Evolutionary conservation across 2,888 invertebrate species (phyloP).

Genomic region (Epistrophe grossulariae): DNA sequence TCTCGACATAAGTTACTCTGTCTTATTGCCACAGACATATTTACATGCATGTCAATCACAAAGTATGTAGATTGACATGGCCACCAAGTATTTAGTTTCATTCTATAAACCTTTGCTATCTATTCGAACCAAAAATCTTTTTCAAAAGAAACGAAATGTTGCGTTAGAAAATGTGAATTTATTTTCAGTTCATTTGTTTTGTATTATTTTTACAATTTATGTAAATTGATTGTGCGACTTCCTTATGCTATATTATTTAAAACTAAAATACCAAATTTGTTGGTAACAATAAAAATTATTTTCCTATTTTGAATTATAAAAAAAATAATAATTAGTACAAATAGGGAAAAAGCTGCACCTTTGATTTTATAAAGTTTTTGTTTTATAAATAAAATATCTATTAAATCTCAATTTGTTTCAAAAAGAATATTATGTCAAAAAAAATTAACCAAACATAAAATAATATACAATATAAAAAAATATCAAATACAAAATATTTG

Average conservation of each 20-base stretch:
- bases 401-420: slow-evolving; percentile 58
- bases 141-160: slow-evolving; percentile 10
- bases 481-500: slow-evolving; percentile 59
- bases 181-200: slow-evolving; percentile 60
- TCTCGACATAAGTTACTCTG: too few relatives aligned
- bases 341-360: slow-evolving; percentile 49
- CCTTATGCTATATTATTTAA: slow-evolving; percentile 40
- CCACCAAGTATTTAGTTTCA: too few relatives aligned
- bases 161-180: slow-evolving; percentile 46
- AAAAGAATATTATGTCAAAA: slow-evolving; percentile 53
- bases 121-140: not conserved
- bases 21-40: too few relatives aligned
- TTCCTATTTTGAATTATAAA: slow-evolving; percentile 21
- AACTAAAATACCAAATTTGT: slow-evolving; percentile 35
- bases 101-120: not conserved
- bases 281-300: slow-evolving; percentile 37
- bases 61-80: too few relatives aligned
- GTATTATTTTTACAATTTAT: slow-evolving; percentile 56
- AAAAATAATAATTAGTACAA: slow-evolving; percentile 25
- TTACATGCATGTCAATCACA: too few relatives aligned
- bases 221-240: slow-evolving; percentile 69
- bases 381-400: slow-evolving; percentile 54
- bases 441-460: slow-evolving; percentile 46
- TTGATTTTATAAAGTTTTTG: slow-evolving; percentile 45
- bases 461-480: slow-evolving; percentile 42